These are phyloP conservation scores for Brachypteracias leptosomus DNA, from an alignment of 2,113 vertebrate genomes.

Conservation along the genomic window DNA sequence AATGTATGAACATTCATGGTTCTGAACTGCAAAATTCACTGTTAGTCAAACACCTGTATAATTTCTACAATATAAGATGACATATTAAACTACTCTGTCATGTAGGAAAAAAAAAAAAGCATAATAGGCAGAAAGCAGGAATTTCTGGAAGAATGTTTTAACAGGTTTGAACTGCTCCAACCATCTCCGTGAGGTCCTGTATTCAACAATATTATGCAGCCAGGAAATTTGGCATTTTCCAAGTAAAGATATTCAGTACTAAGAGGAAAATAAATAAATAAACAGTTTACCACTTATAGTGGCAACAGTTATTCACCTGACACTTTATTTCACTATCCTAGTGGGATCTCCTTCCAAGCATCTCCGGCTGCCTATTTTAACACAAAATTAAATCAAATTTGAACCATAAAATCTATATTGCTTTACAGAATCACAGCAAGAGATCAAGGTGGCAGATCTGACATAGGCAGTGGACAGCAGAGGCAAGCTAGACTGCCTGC, in stretches of 20 bases:
- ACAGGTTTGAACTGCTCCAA: not conserved
- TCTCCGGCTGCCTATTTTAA: not conserved
- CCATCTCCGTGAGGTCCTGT: not conserved
- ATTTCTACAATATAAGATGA: not conserved
- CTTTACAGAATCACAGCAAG: not conserved
- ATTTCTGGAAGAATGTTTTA: not conserved
- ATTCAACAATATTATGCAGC: not conserved
- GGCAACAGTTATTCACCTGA: not conserved
- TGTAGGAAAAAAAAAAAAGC: not conserved
- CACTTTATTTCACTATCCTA: not conserved
- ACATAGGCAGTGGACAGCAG: not conserved
- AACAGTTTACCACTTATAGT: not conserved
- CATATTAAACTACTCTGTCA: not conserved
- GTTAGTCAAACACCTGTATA: not conserved
- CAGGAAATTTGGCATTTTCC: not conserved
- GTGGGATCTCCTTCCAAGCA: not conserved
- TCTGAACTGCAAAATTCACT: not conserved
- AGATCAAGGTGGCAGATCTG: not conserved
- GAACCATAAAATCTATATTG: not conserved
- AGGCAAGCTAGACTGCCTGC: not conserved
- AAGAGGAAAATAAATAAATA: not conserved
- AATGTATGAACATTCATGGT: too few species aligned
- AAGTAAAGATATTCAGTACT: not conserved
- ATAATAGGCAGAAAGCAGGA: not conserved
- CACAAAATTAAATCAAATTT: not conserved